Evolutionary conservation across 1,140 invertebrate genomes (phyloP), one percentile per base, ranked within the genome.

Genomic region (Aphelenchoides besseyi): DNA sequence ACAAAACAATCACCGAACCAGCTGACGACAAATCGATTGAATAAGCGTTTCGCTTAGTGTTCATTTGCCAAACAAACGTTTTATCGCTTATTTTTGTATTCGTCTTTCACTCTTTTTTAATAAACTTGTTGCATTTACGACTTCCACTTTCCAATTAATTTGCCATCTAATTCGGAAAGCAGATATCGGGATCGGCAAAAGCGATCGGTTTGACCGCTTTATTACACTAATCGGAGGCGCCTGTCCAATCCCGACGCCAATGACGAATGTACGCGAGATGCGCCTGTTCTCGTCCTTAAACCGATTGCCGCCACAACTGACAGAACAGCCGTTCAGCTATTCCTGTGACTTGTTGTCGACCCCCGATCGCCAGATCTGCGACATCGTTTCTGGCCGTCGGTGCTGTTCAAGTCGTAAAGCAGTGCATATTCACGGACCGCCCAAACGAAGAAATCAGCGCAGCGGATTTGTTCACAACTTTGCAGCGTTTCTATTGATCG

Each of bases 331-430:
- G 41, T 48, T 48, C 41, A 12, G 41, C 41, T 23, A 16, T 48
- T 48, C 41, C 23, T 23, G 41, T 23, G 41, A 23, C 41, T 16
- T 23, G 12, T 23, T 12, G 41, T 16, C 41, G 41, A 48, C 12
- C 41, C n/a, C n/a, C n/a, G n/a, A n/a, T n/a, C 41, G 41, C 41
- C 41, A 48, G 41, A 48, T 48, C 41, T n/a, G 41, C 41, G 41
- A 48, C 41, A 48, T 48, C 41, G 41, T 48, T 48, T 48, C 41
- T 48, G 41, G 41, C 41, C 41, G 41, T 23, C 41, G 12, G 41
- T 16, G n/a, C n/a, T n/a, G n/a, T n/a, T n/a, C n/a, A n/a, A n/a
- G n/a, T n/a, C n/a, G n/a, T n/a, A n/a, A n/a, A n/a, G n/a, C n/a
- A n/a, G n/a, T n/a, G n/a, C n/a, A n/a, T n/a, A n/a, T n/a, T n/a